Percentiles rank a stretch among this genome's conserved stretches.
Conservation (phyloP, 2,113 vertebrate genomes). For the Mola mola region DNA sequence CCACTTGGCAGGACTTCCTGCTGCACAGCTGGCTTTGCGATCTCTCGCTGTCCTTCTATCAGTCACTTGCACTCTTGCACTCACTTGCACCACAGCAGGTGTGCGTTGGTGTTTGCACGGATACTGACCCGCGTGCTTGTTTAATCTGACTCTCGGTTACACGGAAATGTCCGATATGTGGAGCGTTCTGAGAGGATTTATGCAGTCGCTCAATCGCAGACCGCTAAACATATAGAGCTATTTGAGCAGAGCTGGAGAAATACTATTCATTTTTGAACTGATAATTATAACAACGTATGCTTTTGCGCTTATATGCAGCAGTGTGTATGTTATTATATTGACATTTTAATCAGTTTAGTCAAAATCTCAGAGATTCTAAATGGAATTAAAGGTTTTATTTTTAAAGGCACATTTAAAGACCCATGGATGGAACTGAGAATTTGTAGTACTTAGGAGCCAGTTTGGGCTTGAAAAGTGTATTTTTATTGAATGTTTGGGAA, state of each 20-base stretch:
- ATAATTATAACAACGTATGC: too few species aligned
- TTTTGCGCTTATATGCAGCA: too few species aligned
- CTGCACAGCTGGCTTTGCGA: slow-evolving; percentile 68
- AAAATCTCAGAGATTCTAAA: too few species aligned
- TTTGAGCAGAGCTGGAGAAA: neutral
- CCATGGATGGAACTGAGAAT: too few species aligned
- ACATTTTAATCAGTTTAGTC: too few species aligned
- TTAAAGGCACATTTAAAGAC: too few species aligned
- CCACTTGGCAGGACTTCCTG: slow-evolving; percentile 61
- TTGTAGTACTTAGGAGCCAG: too few species aligned
- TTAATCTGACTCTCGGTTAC: slow-evolving; percentile 10
- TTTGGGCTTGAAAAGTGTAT: too few species aligned
- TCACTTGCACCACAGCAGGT: neutral
- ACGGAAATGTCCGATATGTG: neutral
- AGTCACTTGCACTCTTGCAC: slow-evolving; percentile 12
- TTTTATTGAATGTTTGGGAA: too few species aligned
- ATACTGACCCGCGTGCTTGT: slow-evolving; percentile 19
- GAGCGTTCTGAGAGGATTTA: slow-evolving; percentile 9
- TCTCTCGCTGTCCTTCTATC: slow-evolving; percentile 43
- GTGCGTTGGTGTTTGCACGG: neutral
- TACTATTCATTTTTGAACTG: too few species aligned
- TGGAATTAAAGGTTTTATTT: too few species aligned
- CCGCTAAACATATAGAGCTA: neutral
- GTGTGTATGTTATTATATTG: too few species aligned
- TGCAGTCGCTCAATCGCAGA: neutral